Percentiles rank a stretch among this genome's conserved stretches.
These are phyloP conservation scores for Cotesia vestalis DNA, from an alignment of 1,140 invertebrate genomes.

Conservation along the genomic window DNA sequence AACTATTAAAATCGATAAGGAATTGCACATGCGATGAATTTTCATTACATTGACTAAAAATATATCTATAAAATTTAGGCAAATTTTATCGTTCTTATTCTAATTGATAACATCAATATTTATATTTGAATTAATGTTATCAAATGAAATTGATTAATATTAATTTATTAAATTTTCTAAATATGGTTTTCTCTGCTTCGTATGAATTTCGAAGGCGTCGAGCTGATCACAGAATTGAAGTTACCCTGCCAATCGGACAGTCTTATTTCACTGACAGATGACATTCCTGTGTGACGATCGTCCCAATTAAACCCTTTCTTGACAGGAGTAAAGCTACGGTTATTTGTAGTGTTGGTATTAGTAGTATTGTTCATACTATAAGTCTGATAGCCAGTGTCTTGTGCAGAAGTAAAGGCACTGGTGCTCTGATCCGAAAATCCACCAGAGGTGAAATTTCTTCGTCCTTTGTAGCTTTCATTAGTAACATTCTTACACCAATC, in stretches of 20 bases:
- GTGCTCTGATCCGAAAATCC: conserved; percentile 43
- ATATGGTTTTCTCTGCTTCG: neutral
- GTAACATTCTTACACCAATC: conserved; percentile 46
- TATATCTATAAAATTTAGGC: too few species aligned
- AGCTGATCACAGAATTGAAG: conserved; percentile 57
- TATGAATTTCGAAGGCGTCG: conserved; percentile 55
- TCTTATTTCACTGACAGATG: conserved; percentile 46
- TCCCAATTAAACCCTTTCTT: conserved; percentile 47
- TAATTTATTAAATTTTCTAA: neutral
- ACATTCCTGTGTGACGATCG: conserved; percentile 39
- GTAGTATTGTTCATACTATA: conserved; percentile 53
- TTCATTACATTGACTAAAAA: too few species aligned
- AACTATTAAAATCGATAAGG: too few species aligned
- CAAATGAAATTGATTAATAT: too few species aligned
- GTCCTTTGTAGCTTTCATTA: conserved; percentile 44
- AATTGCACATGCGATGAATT: too few species aligned
- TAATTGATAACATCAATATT: too few species aligned
- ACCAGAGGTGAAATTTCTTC: conserved; percentile 47
- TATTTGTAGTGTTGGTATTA: conserved; percentile 42
- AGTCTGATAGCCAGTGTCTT: conserved; percentile 63
- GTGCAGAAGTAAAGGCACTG: conserved; percentile 48
- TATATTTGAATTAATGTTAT: too few species aligned
- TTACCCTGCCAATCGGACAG: conserved; percentile 54
- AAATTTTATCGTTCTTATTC: too few species aligned
- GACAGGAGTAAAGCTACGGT: conserved; percentile 41